A percentile compares a stretch with the other conserved stretches of the same genome.
These are phyloP conservation scores for Cheilosia impressa DNA, from an alignment of 2,888 invertebrate genomes.

Conservation along the genomic window DNA sequence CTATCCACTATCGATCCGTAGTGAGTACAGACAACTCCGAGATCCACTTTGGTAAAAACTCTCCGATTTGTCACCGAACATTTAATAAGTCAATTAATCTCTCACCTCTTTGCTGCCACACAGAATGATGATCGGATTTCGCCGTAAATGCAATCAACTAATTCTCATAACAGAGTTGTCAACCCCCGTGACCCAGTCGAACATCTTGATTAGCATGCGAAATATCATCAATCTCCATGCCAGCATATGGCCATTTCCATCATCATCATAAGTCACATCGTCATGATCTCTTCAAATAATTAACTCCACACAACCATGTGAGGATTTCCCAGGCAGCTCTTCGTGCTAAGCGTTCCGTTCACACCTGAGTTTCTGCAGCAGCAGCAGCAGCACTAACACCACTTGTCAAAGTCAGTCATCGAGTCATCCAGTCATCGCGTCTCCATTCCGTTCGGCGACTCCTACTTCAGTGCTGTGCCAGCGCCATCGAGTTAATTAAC, in stretches of 20 bases:
- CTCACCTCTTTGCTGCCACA: constrained; percentile 17
- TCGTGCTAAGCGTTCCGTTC: constrained; percentile 49
- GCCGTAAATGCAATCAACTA: constrained; percentile 58
- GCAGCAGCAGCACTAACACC: constrained; percentile 38
- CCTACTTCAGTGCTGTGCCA: constrained; percentile 43
- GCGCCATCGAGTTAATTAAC: constrained; percentile 70
- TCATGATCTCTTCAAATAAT: constrained; percentile 65
- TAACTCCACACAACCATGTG: constrained; percentile 50
- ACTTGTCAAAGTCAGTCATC: constrained; percentile 63
- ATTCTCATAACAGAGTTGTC: constrained; percentile 68
- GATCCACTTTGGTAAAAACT: background rate
- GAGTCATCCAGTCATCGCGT: background rate
- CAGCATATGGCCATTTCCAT: constrained; percentile 20
- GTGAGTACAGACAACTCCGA: background rate
- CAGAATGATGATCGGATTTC: constrained; percentile 20
- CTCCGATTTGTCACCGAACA: background rate
- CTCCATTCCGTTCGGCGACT: constrained; percentile 33
- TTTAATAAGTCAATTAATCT: background rate
- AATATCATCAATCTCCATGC: constrained; percentile 54
- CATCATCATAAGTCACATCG: constrained; percentile 67
- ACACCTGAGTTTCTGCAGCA: constrained; percentile 52
- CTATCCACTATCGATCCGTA: too few relatives aligned
- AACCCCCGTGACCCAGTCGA: constrained; percentile 68
- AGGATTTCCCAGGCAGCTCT: constrained; percentile 37
- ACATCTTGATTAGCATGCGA: constrained; percentile 66